Conservation (phyloP, 2,797 vertebrate species). For the Onychomys leucogaster region DNA sequence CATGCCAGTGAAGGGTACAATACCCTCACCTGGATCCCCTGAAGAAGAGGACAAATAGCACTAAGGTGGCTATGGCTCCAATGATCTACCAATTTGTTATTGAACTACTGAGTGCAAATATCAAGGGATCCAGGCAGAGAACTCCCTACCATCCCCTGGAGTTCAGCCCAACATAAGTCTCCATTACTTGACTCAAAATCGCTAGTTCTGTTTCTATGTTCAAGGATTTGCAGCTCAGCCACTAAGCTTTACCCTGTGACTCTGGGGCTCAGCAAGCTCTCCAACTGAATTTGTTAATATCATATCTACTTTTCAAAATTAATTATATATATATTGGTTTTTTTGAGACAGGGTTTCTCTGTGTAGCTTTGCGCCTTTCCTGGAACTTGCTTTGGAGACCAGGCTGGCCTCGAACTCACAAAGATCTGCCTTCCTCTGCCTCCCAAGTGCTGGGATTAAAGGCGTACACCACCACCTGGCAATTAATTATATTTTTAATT, state of each 20-base stretch:
- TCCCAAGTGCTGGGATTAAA: too few species aligned
- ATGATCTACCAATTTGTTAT: background rate
- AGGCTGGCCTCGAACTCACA: too few species aligned
- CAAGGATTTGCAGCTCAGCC: background rate
- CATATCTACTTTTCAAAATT: background rate
- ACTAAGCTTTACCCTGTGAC: background rate
- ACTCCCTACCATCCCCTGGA: background rate
- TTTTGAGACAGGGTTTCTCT: too few species aligned
- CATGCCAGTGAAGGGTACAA: background rate
- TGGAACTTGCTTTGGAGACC: too few species aligned
- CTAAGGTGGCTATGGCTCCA: too few species aligned
- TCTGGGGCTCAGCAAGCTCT: background rate
- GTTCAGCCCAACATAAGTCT: background rate
- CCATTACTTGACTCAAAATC: background rate
- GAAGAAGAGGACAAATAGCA: background rate
- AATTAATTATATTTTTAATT: background rate
- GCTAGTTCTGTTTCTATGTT: background rate
- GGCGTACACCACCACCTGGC: too few species aligned
- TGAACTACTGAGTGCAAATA: background rate
- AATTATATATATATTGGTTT: too few species aligned
- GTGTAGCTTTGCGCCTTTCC: too few species aligned
- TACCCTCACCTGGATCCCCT: background rate
- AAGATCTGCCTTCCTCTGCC: too few species aligned
- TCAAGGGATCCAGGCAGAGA: background rate
- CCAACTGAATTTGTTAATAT: background rate